Evolutionary conservation across 2,888 invertebrate genomes (phyloP), one percentile per base, ranked within the genome.

Genomic region (Amorpha juglandis): DNA sequence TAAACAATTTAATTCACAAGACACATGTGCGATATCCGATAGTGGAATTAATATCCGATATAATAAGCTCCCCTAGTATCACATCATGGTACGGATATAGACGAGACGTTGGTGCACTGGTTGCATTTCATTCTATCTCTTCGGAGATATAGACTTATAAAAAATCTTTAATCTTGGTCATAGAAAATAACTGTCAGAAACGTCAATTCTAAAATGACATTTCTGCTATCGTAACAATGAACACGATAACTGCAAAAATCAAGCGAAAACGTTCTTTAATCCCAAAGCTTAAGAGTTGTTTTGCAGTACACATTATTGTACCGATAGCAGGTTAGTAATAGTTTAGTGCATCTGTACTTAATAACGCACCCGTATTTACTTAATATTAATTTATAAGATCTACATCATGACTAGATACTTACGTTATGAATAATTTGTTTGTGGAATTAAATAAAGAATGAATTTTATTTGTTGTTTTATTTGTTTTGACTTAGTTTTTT

Each of bases 391-490:
- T 79, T 82, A 78, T 88, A 87, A 87, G 85, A 84, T 86, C 78
- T 85, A 79, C 75, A 83, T 81, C 75, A 83, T 84, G 86, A 88
- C 84, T 89, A 90, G 87, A 81, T 81, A 73, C 79, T 78, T 90
- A 88, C 76, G 74, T 76, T 78, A 79, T 77, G 78, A 80, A 81
- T 85, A 83, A 84, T 82, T 84, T 88, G 87, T 88, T 88, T 90
- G 88, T 90, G 87, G 80, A 88, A 87, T 84, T 83, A 84, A 90
- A 90, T 89, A 89, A 89, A 90, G 76, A 79, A 82, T 83, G 82
- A 83, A 82, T 83, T 84, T 83, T 79, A 80, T 71, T 70, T 67
- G 74, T 76, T 67, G 48, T 68, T 76, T 66, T 8, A 58, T 65
- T 64, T 64, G n/a, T 8, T 19, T 42, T 48, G 16, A 6, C 7